Base-by-base conservation (phyloP, 2,888 invertebrate genomes). In the Cinara cedri region DNA sequence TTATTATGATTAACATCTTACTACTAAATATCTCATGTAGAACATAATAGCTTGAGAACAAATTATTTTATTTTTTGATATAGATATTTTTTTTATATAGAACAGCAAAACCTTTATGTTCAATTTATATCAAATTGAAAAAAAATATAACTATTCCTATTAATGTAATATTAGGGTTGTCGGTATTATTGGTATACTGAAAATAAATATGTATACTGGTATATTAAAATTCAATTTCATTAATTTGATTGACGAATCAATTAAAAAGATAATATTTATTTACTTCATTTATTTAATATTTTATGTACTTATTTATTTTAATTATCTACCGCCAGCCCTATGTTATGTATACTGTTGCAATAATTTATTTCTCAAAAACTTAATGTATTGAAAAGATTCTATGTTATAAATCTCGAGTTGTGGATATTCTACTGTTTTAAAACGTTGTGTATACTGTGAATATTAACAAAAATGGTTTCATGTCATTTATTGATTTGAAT, bases 1-100 rank as follows among this genome's bases (percentile, higher is more conserved):
- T 54, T 63, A 70, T 54, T 65, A 65, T n/a, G 54, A 42, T 75
- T 44, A 62, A 63, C 63, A 74, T 74, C 11, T 63, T 63, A 42
- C 34, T 21, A 63, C 11, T 51, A 8, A 42, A 54, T 1, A 44
- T 71, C n/a, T 44, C 13, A 62, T 72, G 49, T 51, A 51, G 16
- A 21, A 26, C 8, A 62, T 3, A 49, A 51, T 74, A 74, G 16
- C 13, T 54, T 54, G 54, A 75, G 42, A 65, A 42, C 9, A 75
- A 62, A 74, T 42, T 14, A 63, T 42, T 54, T 13, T 16, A 21
- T 54, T 63, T 54, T 75, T 63, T 75, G 74, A 65, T 75, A 65
- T 24, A 24, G 14, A 68, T 44, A 54, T 54, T 54, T 19, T 54
- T 19, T 51, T 54, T n/a, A 34, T 26, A 60, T 42, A 44, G 42